phyloP scores from a whole-genome alignment of 2,113 vertebrate species.

The Irena cyanogastra region DNA sequence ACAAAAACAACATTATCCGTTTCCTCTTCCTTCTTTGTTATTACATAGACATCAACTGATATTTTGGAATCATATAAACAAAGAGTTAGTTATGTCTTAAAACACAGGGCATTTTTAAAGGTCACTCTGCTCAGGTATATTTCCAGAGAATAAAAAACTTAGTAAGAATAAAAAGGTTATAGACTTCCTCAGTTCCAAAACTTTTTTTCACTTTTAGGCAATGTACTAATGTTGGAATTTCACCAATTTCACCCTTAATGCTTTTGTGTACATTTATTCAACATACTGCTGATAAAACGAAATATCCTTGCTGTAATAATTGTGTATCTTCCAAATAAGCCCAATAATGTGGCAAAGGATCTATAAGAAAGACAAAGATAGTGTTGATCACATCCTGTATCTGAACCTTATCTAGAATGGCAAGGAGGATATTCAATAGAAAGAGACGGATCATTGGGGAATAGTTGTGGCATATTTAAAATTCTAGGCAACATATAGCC shows the following conservation, averaged over 20 bases:
- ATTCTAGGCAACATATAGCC: neutral
- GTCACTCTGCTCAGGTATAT: neutral
- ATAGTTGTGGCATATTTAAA: neutral
- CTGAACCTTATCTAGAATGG: neutral
- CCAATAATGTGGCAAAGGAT: neutral
- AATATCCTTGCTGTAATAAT: neutral
- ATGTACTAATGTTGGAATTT: neutral
- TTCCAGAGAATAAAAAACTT: neutral
- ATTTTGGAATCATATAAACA: neutral
- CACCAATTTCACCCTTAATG: neutral
- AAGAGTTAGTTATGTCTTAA: neutral
- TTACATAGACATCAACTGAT: neutral
- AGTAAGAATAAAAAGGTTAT: no score
- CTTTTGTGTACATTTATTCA: neutral
- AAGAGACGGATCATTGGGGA: neutral
- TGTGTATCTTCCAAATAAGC: neutral
- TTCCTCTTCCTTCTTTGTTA: conserved; percentile 28
- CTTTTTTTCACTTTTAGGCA: neutral
- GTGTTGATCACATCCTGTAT: neutral
- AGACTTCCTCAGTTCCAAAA: neutral
- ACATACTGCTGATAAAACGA: neutral
- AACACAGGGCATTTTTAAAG: neutral
- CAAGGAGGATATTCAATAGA: neutral
- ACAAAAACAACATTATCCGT: neutral
- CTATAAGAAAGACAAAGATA: neutral